Evolutionary conservation across 1,140 invertebrate species (phyloP), one percentile per base, ranked within the genome.

Genomic region (Adelges cooleyi): DNA sequence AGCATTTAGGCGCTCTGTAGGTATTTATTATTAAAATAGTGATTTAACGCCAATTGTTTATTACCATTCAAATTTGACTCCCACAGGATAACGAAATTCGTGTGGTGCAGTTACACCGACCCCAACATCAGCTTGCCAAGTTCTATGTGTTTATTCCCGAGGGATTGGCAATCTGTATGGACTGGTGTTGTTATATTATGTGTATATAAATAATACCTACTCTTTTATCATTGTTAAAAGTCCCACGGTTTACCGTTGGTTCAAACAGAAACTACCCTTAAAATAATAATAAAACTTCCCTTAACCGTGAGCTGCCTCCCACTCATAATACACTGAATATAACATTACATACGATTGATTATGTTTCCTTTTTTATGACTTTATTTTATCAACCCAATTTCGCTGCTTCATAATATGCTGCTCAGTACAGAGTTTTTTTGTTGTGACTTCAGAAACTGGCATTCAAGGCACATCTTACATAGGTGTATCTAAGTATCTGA

Each of bases 211-310:
- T 46, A 59, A 59, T 46, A 59, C 20, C 22, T 48, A 29, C 56
- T 46, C 56, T 62, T 62, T 62, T 62, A 62, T 62, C 56, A 48
- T 62, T 48, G 56, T 62, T 62, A 62, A 62, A 62, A 62, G 44
- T 62, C 42, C 40, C 56, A 62, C 56, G 42, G 23, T 46, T 62
- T 62, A 40, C 23, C 42, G 38, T 22, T 20, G 42, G 38, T 25
- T 33, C 29, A 33, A 5, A 11, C 56, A 46, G 18, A 59, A 62
- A 62, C 56, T 42, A 29, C 56, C 56, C 56, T 62, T 42, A 42
- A 22, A 48, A 62, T 48, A 62, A 48, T 42, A 62, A 62, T n/a
- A n/a, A 62, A 62, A 42, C 44, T 48, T 46, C 40, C 56, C 56
- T 46, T 48, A 46, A 46, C 27, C 5, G n/a, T 33, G n/a, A n/a